Evolutionary conservation across 2,797 vertebrate species (phyloP).

Genomic region (Gallinago solitaria): DNA sequence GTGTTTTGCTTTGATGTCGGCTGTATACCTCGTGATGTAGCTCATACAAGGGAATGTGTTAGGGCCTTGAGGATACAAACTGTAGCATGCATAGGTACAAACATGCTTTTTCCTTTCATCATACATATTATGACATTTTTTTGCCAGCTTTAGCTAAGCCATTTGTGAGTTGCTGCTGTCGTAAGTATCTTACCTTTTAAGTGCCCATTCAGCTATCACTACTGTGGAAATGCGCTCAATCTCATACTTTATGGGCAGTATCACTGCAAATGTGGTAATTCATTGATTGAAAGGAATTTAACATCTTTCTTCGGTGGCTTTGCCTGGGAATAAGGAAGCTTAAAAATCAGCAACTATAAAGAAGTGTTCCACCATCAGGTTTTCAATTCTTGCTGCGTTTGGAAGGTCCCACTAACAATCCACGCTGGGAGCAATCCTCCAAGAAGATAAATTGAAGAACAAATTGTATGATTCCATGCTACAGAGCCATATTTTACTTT

Average conservation of each 20-base stretch:
- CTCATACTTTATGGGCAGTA: not conserved
- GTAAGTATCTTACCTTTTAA: not conserved
- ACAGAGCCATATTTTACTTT: not conserved
- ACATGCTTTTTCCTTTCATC: not conserved
- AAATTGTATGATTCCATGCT: not conserved
- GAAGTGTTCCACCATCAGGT: not conserved
- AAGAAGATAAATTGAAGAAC: not conserved
- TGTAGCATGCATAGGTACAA: not conserved
- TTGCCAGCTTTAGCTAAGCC: not conserved
- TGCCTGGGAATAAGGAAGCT: not conserved
- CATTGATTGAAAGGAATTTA: not conserved
- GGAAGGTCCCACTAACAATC: not conserved
- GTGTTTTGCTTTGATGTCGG: not conserved
- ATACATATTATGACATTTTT: not conserved
- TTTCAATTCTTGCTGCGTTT: not conserved
- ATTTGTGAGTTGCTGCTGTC: not conserved
- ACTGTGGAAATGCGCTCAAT: not conserved
- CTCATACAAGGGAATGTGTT: not conserved
- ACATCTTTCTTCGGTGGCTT: not conserved
- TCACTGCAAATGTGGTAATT: not conserved
- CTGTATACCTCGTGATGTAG: fast-evolving
- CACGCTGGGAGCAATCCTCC: not conserved
- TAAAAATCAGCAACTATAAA: not conserved
- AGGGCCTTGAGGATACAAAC: not conserved
- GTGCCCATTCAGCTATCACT: not conserved